Base-by-base conservation (phyloP, 2,113 vertebrate genomes). In the Hystrix brachyura region DNA sequence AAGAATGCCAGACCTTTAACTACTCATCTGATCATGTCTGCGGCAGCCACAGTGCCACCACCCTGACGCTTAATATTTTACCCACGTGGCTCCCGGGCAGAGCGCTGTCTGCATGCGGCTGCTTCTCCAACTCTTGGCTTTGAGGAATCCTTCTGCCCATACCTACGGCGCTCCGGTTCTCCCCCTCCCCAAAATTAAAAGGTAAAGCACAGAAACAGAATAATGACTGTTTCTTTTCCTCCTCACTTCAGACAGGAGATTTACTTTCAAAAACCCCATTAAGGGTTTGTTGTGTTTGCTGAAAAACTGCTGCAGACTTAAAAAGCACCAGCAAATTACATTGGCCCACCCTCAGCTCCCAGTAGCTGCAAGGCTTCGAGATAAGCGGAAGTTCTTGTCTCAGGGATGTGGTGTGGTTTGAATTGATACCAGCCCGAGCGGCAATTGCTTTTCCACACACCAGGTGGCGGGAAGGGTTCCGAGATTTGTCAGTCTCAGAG, bases 1-100 rank as follows among this genome's bases (percentile, higher is more conserved):
- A 98, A 98, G 98, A 98, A 98, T 92, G 94, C 94, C 98, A 98
- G 98, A 94, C 97, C 97, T 98, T 98, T 98, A 98, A 97, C 97
- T 97, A 98, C 98, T 97, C 98, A 97, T 98, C 98, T 98, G 96
- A 98, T 98, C 97, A 76, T n/a, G 69, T 97, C 98, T 98, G 87
- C n/a, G 46, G 67, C 93, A 96, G 95, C 96, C 76, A 13, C 11
- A 4, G 34, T 51, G 25, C 92, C 72, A 83, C 93, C 62, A 91
- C 60, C 90, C 92, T 29, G 0, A 17, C 91, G 94, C 95, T 98
- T 98, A 97, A 97, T 98, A 98, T 98, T 98, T 98, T 85, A 97
- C 97, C 97, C 46, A 7, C 59, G 32, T 0, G 0, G 97, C 85
- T 98, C 92, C 83, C 2, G 32, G 94, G 97, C 95, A 96, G 96